These are phyloP conservation scores for Leucania comma DNA, from an alignment of 2,888 invertebrate genomes.

Conservation along the genomic window DNA sequence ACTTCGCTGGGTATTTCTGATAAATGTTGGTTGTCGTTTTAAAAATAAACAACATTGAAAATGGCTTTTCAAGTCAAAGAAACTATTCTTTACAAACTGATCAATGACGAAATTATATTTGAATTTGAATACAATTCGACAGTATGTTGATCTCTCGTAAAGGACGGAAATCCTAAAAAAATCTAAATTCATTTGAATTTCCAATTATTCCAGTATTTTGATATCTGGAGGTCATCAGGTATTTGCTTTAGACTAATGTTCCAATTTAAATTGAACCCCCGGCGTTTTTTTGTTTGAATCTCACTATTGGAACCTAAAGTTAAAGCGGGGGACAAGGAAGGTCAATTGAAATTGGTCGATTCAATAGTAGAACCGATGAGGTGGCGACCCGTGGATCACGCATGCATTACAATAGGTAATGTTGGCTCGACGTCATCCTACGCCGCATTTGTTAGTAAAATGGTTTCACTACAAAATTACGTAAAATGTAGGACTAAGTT, in stretches of 20 bases:
- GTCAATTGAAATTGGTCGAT: constrained; percentile 72
- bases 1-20: constrained; percentile 37
- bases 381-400: constrained; percentile 82
- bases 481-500: constrained; percentile 27
- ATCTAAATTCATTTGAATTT: constrained; percentile 67
- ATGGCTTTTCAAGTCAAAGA: not conserved
- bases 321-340: constrained; percentile 62
- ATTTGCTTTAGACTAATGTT: constrained; percentile 73
- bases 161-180: constrained; percentile 46
- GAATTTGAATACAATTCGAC: constrained; percentile 13
- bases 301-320: constrained; percentile 14
- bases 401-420: constrained; percentile 89
- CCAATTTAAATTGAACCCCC: constrained; percentile 72
- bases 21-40: constrained; percentile 14
- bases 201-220: constrained; percentile 73
- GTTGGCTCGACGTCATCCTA: constrained; percentile 76
- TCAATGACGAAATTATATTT: constrained; percentile 16
- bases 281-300: constrained; percentile 23
- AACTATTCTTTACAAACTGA: constrained; percentile 11
- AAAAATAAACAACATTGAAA: constrained; percentile 19
- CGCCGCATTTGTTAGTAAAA: constrained; percentile 74
- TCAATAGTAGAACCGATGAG: constrained; percentile 72
- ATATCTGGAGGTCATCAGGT: constrained; percentile 82
- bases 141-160: constrained; percentile 5
- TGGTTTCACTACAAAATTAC: constrained; percentile 53